These are phyloP conservation scores for Calliphora vicina DNA, from an alignment of 1,140 invertebrate species.

Conservation along the genomic window DNA sequence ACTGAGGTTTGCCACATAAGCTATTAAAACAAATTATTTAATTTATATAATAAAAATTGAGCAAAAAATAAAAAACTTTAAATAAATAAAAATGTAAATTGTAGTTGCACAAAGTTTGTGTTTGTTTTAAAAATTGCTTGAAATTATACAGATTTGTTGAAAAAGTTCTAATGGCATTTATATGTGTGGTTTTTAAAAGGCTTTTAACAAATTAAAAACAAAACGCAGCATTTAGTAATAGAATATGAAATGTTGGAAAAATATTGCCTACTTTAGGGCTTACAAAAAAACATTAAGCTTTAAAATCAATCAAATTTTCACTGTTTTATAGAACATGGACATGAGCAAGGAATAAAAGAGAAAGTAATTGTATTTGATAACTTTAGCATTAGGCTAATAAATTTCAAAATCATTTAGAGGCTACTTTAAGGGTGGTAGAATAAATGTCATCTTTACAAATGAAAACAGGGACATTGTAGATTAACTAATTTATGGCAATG, in stretches of 20 bases:
- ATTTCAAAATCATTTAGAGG: not conserved
- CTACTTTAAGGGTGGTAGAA: not conserved
- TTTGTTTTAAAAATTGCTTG: no score
- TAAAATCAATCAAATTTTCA: not conserved
- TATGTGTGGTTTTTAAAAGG: no score
- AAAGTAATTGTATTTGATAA: not conserved
- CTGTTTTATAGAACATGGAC: not conserved
- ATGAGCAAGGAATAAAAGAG: not conserved
- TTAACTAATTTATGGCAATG: no score
- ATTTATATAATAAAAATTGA: not conserved
- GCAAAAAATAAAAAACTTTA: no score
- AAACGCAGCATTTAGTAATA: no score
- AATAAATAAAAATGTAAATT: no score
- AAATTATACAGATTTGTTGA: no score
- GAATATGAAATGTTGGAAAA: not conserved
- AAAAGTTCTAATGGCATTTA: no score
- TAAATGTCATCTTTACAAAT: no score
- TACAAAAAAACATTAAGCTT: not conserved
- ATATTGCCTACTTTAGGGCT: not conserved
- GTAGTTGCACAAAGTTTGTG: no score
- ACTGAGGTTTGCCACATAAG: not conserved
- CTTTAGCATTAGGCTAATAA: not conserved
- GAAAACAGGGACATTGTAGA: no score
- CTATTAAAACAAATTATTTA: not conserved
- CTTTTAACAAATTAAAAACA: no score